Base-by-base conservation (phyloP, 2,888 invertebrate genomes). In the Dicroscelio sp. region DNA sequence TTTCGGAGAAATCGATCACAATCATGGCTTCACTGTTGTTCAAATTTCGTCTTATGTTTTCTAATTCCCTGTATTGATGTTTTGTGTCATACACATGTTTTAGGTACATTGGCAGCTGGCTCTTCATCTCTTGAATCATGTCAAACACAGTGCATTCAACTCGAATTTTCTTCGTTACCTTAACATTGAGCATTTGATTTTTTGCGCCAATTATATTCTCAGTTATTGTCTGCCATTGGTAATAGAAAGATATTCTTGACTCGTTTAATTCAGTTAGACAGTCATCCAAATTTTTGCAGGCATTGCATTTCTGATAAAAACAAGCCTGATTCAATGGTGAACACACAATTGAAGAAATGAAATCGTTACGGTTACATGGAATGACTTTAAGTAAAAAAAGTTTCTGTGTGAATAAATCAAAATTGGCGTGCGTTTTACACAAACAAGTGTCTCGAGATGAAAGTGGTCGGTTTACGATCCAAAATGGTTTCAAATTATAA, bases 401-500 rank as follows among this genome's bases (percentile, higher is more conserved):
- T 43, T 84, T 84, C 67, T 84, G 52, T 4, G 35, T 12, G 23
- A 76, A 35, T 3, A 76, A 76, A 58, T 69, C 67, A n/a, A 58
- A 83, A 43, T 58, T 69, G 67, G 48, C 78, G 30, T 69, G 83
- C 25, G 65, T 67, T 80, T 84, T 90, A 65, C 84, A 90, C 80
- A 86, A 38, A 48, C 76, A 82, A 25, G 84, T 90, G 43, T 90
- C 90, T n/a, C 90, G 85, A 27, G 67, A 76, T 25, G 82, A 82
- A 52, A 88, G 52, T 30, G 31, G 69, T 69, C 76, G 67, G 20
- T 78, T 75, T 27, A 73, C 71, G 55, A 91, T 86, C 90, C 90
- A 91, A 48, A 87, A 90, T 27, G 84, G 87, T 38, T 80, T 79
- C 8, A 87, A 65, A n/a, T 55, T 58, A 67, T 88, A 91, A 71